Conservation (phyloP, 1,140 invertebrate genomes). For the Trichoplusia ni region DNA sequence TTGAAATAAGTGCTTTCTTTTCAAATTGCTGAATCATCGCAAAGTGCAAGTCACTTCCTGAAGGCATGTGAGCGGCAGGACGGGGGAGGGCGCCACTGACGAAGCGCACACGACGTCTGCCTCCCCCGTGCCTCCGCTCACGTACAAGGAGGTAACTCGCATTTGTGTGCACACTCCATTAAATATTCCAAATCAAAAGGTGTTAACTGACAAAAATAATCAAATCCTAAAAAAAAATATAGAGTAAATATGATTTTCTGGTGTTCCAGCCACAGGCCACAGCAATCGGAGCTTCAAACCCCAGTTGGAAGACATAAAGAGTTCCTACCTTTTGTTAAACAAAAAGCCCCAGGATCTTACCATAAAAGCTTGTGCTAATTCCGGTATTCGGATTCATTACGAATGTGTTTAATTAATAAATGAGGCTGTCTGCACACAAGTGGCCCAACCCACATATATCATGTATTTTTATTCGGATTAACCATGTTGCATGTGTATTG, state of each 20-base stretch:
- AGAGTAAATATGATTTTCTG: not conserved
- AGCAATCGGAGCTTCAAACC: slow-evolving; percentile 59
- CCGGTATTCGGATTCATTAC: not conserved
- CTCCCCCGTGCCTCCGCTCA: no score
- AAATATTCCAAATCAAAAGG: no score
- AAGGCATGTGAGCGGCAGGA: no score
- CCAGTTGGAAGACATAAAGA: slow-evolving; percentile 67
- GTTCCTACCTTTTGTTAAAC: slow-evolving; percentile 60
- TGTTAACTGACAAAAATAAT: no score
- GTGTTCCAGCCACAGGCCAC: slow-evolving; percentile 46
- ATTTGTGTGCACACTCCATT: no score
- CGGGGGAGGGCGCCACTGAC: no score
- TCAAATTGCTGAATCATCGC: no score
- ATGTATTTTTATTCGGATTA: slow-evolving; percentile 1
- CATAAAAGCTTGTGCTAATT: not conserved
- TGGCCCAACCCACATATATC: slow-evolving; percentile 4
- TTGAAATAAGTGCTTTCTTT: no score
- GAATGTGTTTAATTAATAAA: slow-evolving; percentile 2
- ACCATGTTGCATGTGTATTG: not conserved
- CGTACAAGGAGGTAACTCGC: no score
- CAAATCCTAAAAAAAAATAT: not conserved
- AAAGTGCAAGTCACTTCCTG: no score
- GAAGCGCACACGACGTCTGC: no score
- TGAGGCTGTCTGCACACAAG: not conserved
- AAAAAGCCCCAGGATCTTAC: slow-evolving; percentile 39